Percentiles rank a stretch among this genome's conserved stretches.
Evolutionary conservation across 2,113 vertebrate genomes (phyloP).

Genomic region (Nothocercus nigrocapillus): DNA sequence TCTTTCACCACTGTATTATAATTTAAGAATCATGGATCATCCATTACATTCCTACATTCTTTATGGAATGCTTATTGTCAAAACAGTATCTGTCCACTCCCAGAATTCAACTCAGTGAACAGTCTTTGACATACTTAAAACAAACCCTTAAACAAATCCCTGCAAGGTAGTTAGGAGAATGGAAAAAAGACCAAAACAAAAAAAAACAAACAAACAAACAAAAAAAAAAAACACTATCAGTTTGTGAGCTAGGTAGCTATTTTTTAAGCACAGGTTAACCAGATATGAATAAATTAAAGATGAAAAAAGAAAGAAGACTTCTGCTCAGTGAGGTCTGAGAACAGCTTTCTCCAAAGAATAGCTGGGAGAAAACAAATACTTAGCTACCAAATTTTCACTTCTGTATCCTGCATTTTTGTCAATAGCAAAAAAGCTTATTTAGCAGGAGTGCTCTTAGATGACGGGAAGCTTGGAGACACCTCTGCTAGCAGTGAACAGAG

Average conservation of each 20-base stretch:
- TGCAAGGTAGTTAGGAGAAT: not conserved
- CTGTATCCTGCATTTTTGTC: not conserved
- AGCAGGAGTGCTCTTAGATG: not conserved
- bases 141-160: not conserved
- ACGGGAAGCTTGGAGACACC: not conserved
- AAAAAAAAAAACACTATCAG: not conserved
- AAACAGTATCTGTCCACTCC: not conserved
- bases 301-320: not conserved
- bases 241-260: not conserved
- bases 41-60: not conserved
- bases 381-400: not conserved
- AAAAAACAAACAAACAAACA: too few relatives aligned
- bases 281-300: not conserved
- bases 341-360: not conserved
- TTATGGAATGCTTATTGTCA: not conserved
- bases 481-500: not conserved
- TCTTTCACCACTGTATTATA: not conserved
- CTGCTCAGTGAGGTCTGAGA: not conserved
- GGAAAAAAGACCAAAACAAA: too few relatives aligned
- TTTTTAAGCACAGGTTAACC: not conserved
- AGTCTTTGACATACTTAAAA: not conserved
- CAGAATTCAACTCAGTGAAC: not conserved
- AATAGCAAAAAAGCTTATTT: not conserved
- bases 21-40: not conserved
- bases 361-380: not conserved